Base-by-base conservation (phyloP, 1,140 invertebrate genomes). In the Episyrphus balteatus region DNA sequence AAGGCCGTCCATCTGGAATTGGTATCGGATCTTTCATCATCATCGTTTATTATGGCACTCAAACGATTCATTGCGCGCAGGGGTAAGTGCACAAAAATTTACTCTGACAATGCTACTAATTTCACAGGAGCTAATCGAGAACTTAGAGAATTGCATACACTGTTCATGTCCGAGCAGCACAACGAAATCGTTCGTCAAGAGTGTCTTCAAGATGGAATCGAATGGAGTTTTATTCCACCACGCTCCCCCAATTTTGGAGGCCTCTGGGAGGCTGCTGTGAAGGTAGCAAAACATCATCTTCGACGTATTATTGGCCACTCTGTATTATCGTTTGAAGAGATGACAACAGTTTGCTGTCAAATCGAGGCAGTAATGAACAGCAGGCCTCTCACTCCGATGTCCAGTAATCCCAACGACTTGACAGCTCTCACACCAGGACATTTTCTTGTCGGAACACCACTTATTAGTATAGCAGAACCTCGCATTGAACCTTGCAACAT, bases 41-140 rank as follows among this genome's bases (percentile, higher is more conserved):
- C 38, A 0, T 44, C 42, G 0, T 61, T 65, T 40, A 11, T 59
- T 0, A 46, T 36, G 12, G 52, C 55, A 0, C 45, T 56, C 12
- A 33, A 51, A 15, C 44, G 56, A 2, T 61, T 65, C 15, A 43
- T 50, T 0, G 38, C 18, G 6, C 46, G 51, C 10, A 34, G 56
- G 21, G 56, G 53, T 2, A 48, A 54, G 9, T 50, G 44, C 3
- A 17, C 39, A 0, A 52, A 48, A 2, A 52, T 69, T 1, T 51
- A 55, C 26, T 62, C 53, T 5, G 66, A 70, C 30, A 61, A 61
- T 44, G 66, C 56, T 0, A 68, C 62, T 0, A 70, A 65, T 47
- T 66, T 69, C 38, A 46, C 55, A 1, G 56, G 57, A 5, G 55
- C 61, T 5, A 43, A 47, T 33, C 42, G 40, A 5, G 34, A 47